Evolutionary conservation across 2,888 invertebrate species (phyloP).

Genomic region (Unio pictorum): DNA sequence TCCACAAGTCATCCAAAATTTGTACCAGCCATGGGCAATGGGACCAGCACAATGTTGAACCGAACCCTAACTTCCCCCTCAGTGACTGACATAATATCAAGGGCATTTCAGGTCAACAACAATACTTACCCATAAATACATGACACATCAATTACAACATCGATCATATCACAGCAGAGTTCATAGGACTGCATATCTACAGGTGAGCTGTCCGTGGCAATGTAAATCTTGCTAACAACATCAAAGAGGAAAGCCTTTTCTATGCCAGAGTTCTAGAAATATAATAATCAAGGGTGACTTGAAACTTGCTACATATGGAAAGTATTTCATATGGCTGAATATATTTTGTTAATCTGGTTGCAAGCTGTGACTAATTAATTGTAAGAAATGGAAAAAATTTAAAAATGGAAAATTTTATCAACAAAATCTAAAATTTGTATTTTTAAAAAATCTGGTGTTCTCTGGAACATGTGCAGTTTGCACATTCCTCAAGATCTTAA

Average conservation of each 20-base stretch:
- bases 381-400: too few relatives aligned
- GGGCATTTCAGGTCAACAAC: not conserved
- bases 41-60: constrained; percentile 13
- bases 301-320: too few relatives aligned
- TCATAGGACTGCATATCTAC: constrained; percentile 99
- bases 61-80: constrained; percentile 19
- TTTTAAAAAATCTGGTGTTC: too few relatives aligned
- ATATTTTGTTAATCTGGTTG: too few relatives aligned
- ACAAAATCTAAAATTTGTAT: too few relatives aligned
- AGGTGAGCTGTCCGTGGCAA: constrained; percentile 99
- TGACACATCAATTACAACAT: constrained; percentile 98
- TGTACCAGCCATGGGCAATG: too few relatives aligned
- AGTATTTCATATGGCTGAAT: too few relatives aligned
- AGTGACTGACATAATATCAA: not conserved
- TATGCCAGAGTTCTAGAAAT: constrained; percentile 93
- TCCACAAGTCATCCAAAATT: constrained; percentile 13
- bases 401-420: too few relatives aligned
- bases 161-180: constrained; percentile 99
- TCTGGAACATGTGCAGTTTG: too few relatives aligned
- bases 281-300: not conserved
- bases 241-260: constrained; percentile 99
- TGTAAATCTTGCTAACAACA: constrained; percentile 95
- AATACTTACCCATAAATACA: constrained; percentile 91
- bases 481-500: too few relatives aligned
- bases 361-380: too few relatives aligned